Evolutionary conservation across 1,140 invertebrate genomes (phyloP), one percentile per base, ranked within the genome.

Genomic region (Lepidurus packardi): DNA sequence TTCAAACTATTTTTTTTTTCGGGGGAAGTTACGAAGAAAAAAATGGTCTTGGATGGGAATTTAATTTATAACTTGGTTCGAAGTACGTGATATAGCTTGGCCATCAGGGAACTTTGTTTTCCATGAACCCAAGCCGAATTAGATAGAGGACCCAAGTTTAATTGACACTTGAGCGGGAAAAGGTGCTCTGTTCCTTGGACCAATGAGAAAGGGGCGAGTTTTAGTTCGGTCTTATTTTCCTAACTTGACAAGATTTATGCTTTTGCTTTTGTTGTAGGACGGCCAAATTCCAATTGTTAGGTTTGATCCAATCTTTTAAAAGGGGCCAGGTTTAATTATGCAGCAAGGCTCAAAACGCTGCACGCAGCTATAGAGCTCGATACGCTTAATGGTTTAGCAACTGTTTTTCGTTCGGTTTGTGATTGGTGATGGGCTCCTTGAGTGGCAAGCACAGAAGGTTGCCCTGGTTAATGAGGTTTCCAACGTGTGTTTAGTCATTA

Each of bases 401-500:
- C 53, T 65, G 53, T 65, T 65, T 65, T 65, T 65, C 53, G 53
- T 65, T 65, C 53, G 53, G 53, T 13, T 65, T 65, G 53, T 21
- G 53, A 65, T 65, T 65, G 53, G 53, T 65, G 53, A 65, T 65
- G 53, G 53, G 53, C 53, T 65, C 53, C 53, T 65, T 65, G 53
- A 65, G 53, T 65, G 53, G 53, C 53, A 65, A 65, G 53, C 53
- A 65, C 53, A 65, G 53, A 65, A 65, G 53, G 53, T 65, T 16
- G n/a, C 13, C 53, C 34, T 34, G 53, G 53, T 65, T 65, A 65
- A 65, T 65, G 53, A 65, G 53, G 53, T 65, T 65, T 65, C 53
- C 53, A 65, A 65, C 53, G 53, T 65, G 53, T 65, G 53, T 65
- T 65, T 65, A 65, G 53, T 65, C 53, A 65, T 65, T 65, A 65